Percentiles rank a stretch among this genome's conserved stretches.
Evolutionary conservation across 2,113 vertebrate genomes (phyloP).

Genomic region (Nothobranchius furzeri): DNA sequence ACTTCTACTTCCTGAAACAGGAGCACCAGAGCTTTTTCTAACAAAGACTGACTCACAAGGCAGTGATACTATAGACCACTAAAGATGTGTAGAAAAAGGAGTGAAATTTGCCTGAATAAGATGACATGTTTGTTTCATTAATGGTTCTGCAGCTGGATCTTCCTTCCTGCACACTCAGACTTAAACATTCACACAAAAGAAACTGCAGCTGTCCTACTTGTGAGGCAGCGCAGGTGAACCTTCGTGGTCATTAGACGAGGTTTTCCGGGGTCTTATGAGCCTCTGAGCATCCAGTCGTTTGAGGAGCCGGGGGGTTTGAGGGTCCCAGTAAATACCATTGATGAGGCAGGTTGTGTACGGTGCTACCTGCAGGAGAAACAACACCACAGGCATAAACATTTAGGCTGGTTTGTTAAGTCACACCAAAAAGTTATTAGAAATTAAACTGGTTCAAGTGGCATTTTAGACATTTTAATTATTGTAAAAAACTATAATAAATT

Average conservation of each 20-base stretch:
- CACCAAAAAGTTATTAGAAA: neutral
- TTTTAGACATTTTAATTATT: too few relatives aligned
- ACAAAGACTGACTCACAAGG: too few relatives aligned
- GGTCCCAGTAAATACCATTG: conserved; percentile 99
- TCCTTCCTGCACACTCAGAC: too few relatives aligned
- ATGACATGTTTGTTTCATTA: too few relatives aligned
- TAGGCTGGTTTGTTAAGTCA: neutral
- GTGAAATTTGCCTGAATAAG: too few relatives aligned
- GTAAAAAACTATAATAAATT: neutral
- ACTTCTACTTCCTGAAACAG: too few relatives aligned
- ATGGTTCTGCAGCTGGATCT: too few relatives aligned
- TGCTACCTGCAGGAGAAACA: conserved; percentile 82
- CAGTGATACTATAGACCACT: too few relatives aligned
- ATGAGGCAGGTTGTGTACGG: conserved; percentile 95
- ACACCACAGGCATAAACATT: neutral
- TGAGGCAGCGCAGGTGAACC: conserved; percentile 89
- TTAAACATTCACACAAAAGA: too few relatives aligned
- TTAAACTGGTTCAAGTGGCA: neutral
- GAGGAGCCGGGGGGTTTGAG: conserved; percentile 88
- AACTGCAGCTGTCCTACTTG: conserved; percentile 75
- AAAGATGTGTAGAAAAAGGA: too few relatives aligned
- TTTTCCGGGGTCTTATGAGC: conserved; percentile 81
- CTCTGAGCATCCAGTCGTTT: conserved; percentile 85
- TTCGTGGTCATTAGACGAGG: conserved; percentile 49
- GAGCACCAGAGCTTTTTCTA: too few relatives aligned